phyloP scores from a whole-genome alignment of 2,113 vertebrate species.

The Sorex araneus region DNA sequence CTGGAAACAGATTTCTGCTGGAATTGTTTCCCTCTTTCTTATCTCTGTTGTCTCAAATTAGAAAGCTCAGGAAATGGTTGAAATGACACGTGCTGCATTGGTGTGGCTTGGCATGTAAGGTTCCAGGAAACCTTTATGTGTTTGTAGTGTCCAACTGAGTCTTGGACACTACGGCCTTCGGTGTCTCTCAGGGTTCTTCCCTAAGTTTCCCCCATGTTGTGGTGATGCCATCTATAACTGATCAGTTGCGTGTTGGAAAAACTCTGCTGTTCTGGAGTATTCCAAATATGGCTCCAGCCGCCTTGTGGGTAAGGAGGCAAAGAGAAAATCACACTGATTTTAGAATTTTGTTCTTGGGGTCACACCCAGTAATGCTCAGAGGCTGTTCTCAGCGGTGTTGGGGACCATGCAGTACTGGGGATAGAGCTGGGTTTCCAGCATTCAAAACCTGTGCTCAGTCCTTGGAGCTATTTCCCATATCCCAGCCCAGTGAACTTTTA shows the following conservation, averaged over 20 bases:
- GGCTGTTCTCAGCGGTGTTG: no score
- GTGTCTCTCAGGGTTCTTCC: not conserved
- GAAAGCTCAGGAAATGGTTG: conserved; percentile 61
- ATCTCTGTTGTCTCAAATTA: conserved; percentile 49
- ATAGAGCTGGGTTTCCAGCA: no score
- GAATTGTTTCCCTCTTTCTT: not conserved
- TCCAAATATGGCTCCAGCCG: no score
- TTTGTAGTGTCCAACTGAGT: not conserved
- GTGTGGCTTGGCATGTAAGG: not conserved
- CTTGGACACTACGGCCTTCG: not conserved
- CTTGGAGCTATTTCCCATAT: no score
- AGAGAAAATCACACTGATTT: no score
- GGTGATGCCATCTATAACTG: not conserved
- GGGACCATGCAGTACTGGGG: no score
- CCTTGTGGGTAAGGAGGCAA: not conserved
- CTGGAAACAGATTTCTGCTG: conserved; percentile 42
- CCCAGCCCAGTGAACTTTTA: no score
- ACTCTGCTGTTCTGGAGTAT: not conserved
- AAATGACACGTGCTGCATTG: conserved; percentile 20
- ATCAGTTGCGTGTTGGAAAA: not conserved
- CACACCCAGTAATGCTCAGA: no score
- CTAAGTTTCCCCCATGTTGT: not conserved
- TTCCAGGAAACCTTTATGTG: not conserved
- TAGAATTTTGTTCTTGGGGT: no score
- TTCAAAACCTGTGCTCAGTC: no score